Evolutionary conservation across 2,888 invertebrate species (phyloP).

Genomic region (Parapristionchus giblindavisi): DNA sequence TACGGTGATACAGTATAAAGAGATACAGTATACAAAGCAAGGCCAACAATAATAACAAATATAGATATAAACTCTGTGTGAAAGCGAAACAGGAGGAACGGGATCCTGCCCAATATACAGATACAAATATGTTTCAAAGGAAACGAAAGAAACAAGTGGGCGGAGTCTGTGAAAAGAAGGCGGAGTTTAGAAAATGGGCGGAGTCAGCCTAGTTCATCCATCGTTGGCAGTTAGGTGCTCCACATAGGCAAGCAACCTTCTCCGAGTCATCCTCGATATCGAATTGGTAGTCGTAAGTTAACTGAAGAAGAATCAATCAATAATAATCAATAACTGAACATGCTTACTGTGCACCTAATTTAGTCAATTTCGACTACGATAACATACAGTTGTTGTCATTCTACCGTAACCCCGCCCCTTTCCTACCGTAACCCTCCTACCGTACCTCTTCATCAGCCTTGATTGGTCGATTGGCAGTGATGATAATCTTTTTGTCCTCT

Average conservation of each 20-base stretch:
- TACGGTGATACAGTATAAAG: too few species aligned
- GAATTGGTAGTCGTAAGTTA: constrained; percentile 80
- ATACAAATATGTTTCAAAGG: too few species aligned
- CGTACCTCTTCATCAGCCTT: constrained; percentile 93
- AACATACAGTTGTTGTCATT: neutral
- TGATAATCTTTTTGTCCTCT: constrained; percentile 93
- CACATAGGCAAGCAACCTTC: constrained; percentile 98
- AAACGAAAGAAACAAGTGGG: too few species aligned
- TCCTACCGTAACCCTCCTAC: constrained; percentile 3
- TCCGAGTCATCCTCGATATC: constrained; percentile 98
- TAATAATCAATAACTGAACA: too few species aligned
- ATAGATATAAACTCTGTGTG: too few species aligned
- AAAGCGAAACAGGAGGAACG: too few species aligned
- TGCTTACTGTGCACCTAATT: too few species aligned
- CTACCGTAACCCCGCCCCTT: constrained; percentile 12
- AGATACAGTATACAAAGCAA: too few species aligned
- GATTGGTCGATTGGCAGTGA: constrained; percentile 94
- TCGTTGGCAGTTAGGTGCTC: constrained; percentile 96
- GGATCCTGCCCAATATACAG: too few species aligned
- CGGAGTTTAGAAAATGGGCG: neutral
- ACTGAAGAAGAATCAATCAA: constrained; percentile 68
- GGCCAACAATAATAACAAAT: too few species aligned
- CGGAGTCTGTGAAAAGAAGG: too few species aligned
- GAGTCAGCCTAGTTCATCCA: constrained; percentile 88
- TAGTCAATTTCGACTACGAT: neutral